Base-by-base conservation (phyloP, 2,113 vertebrate genomes). In the Atherinomorus stipes region DNA sequence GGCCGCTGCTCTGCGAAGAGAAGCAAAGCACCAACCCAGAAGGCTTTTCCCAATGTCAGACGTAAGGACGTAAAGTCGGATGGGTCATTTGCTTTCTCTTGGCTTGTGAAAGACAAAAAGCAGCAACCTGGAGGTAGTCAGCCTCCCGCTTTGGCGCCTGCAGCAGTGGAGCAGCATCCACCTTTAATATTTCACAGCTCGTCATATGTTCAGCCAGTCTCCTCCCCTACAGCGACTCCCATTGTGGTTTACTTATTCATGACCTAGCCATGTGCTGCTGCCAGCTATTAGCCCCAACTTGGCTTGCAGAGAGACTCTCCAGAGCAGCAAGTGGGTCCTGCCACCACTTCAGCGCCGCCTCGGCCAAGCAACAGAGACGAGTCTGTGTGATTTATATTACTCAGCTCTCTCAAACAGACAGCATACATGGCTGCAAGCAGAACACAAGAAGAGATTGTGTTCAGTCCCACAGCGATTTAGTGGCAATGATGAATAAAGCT, bases 181-280 rank as follows among this genome's bases (percentile, higher is more conserved):
- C 26, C 69, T 76, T 93, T 81, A 92, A 93, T 92, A 92, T 93
- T 92, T 93, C 84, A 93, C 77, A 60, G 63, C 53, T 74, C 63
- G 8, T 85, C 89, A 75, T 93, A 92, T 92, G 92, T 89, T 92
- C 88, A 71, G 71, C 73, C 85, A 11, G 68, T 76, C 74, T 81
- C 83, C 60, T 68, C 51, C 84, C 90, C 87, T 85, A n/a, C 62
- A 83, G 89, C 90, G 38, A 81, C 56, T 78, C 78, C 75, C 80
- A 54, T 59, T 64, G 42, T 65, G 59, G 9, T 38, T 91, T 54
- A 84, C 79, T 91, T 90, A 91, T 90, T 91, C 69, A 90, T 85
- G 76, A 84, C 78, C 52, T 51, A 44, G 58, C 52, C 68, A 3
- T 21, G 34, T 26, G 16, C 65, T 26, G 13, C 65, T 66, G 82